Base-by-base conservation (phyloP, 2,888 invertebrate genomes). In the Agonopterix arenella region DNA sequence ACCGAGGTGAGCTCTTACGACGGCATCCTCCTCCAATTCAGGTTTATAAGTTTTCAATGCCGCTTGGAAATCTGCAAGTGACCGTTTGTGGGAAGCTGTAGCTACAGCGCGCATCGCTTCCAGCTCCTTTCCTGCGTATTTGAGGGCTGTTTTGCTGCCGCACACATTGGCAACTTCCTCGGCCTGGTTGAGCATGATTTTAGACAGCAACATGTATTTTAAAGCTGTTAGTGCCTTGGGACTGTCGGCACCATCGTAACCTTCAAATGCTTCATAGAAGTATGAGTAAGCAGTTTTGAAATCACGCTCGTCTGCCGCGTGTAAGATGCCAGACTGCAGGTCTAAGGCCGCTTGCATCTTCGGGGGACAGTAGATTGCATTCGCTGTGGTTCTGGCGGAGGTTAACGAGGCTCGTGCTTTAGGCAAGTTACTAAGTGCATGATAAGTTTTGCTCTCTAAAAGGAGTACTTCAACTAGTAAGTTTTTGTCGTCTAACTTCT, bases 231-330 rank as follows among this genome's bases (percentile, higher is more conserved):
- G 85, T 2, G 99, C 99, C 80, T 96, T 97, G 4, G 93, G 93
- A 69, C 94, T 95, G 66, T 98, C 97, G 4, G 98, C 96, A 60
- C 97, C 98, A 82, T 98, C 98, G 80, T 97, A 98, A 62, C 98
- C 98, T 90, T 99, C 99, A 82, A 99, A 99, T 10, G 98, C 98
- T 90, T 99, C 99, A 81, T 99, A 99, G 79, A 99, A 99, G 78
- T 99, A 99, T 50, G 99, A 99, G 88, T 98, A 99, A 45, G 98
- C 99, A 52, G 99, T 99, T 91, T 99, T 99, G 82, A 99, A 99
- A 77, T 99, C 99, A 66, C 97, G 94, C 82, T 99, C 99, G 77
- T 99, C 99, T n/a, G 99, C 99, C 8, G 99, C 99, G 86, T 99
- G 99, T 51, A 99, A 90, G 62, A 99, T 98, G 64, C 98, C 98